These are phyloP conservation scores for Melipona bicolor DNA, from an alignment of 2,888 invertebrate species.

Conservation along the genomic window DNA sequence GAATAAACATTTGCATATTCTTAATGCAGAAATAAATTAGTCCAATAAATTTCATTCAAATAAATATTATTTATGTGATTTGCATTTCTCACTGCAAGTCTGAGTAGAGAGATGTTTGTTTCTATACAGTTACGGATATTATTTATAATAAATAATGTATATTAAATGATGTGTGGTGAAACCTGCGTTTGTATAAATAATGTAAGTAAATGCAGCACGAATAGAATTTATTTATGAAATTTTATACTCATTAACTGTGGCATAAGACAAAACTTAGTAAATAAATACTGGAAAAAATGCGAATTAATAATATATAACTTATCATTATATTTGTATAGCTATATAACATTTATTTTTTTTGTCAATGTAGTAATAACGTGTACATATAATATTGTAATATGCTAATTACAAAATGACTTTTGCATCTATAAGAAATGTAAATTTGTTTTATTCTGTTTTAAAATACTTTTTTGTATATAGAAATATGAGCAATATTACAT, in stretches of 20 bases:
- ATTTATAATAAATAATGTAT: conserved; percentile 37
- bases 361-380: conserved; percentile 26
- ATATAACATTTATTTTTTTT: conserved; percentile 36
- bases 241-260: conserved; percentile 64
- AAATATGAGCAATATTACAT: conserved; percentile 26
- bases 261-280: conserved; percentile 54
- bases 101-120: conserved; percentile 45
- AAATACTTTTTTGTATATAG: conserved; percentile 47
- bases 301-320: conserved; percentile 22
- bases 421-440: conserved; percentile 33
- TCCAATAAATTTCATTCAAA: conserved; percentile 27
- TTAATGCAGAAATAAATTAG: conserved; percentile 31
- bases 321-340: conserved; percentile 42
- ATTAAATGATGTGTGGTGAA: conserved; percentile 29
- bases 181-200: conserved; percentile 38
- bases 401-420: conserved; percentile 24
- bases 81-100: conserved; percentile 30
- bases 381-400: conserved; percentile 31
- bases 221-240: conserved; percentile 45
- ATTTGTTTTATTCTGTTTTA: conserved; percentile 40
- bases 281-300: conserved; percentile 41
- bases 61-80: conserved; percentile 32
- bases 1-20: conserved; percentile 40
- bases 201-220: conserved; percentile 33
- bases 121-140: conserved; percentile 28